Evolutionary conservation across 2,113 vertebrate species (phyloP), one percentile per base, ranked within the genome.

Genomic region (Muntiacus reevesi): DNA sequence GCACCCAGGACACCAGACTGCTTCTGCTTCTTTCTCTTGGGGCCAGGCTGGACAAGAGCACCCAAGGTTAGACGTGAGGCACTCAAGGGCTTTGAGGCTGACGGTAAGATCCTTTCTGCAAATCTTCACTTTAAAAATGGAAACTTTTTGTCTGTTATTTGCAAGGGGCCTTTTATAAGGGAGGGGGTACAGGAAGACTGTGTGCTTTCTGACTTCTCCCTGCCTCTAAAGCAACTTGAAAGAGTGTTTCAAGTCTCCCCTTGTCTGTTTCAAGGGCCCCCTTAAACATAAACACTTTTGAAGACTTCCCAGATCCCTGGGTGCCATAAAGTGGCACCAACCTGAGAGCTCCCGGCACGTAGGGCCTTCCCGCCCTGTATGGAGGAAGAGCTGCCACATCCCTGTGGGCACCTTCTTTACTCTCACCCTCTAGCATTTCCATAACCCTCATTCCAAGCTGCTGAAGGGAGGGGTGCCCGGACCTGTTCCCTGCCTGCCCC

Each of bases 391-490:
- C 0, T 2, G 67, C 2, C 50, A 2, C 6, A 4, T 5, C 57
- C 78, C 86, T 1, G 11, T 0, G 4, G 12, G 57, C 1, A 7
- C 30, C 43, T 28, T 47, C 17, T 33, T 71, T 52, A 21, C 15
- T 14, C 52, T n/a, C 6, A 3, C 9, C 28, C 45, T 54, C 54
- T 19, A 43, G 54, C 84, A 40, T 25, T 74, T 33, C 54, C 3
- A 11, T 7, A 55, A 23, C 23, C 43, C 25, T 54, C 45, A 59
- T 25, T 79, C 45, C 30, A n/a, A 55, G 27, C 40, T 52, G 79
- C 30, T 17, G 2, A 21, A 0, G 13, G 25, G 2, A 7, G 15
- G 10, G 40, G 54, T 0, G 28, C 21, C 33, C 0, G 0, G 36
- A 14, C 62, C 71, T 25, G 17, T 6, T 7, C 47, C 40, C 14